phyloP scores from a whole-genome alignment of 2,888 invertebrate genomes.

The Meganola albula region DNA sequence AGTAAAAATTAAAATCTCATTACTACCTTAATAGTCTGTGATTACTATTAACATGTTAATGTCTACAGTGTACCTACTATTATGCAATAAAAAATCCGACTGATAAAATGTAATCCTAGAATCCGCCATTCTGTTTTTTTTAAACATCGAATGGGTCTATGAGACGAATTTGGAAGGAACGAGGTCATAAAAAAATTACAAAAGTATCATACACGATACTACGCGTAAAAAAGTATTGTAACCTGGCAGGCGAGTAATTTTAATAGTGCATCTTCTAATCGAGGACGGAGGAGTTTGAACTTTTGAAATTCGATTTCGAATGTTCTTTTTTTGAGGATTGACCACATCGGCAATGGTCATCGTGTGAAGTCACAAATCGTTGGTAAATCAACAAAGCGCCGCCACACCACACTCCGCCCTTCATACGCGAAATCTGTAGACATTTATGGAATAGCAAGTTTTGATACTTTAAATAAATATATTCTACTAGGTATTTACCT shows the following conservation, averaged over 20 bases:
- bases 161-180: neutral
- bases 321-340: constrained; percentile 18
- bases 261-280: constrained; percentile 1
- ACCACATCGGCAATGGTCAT: constrained; percentile 28
- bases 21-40: constrained; percentile 8
- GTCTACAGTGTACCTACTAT: no score
- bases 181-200: neutral
- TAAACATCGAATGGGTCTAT: no score
- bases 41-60: neutral
- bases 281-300: neutral
- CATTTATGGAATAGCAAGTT: constrained; percentile 7
- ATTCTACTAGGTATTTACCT: neutral
- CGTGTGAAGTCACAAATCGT: constrained; percentile 44
- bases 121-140: no score
- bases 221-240: neutral
- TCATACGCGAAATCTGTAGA: constrained; percentile 30
- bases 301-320: no score
- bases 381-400: constrained; percentile 41
- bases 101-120: no score
- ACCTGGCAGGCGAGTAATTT: neutral
- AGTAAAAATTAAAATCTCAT: neutral
- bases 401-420: constrained; percentile 30
- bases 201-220: neutral
- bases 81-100: no score
- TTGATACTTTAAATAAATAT: constrained; percentile 21